Base-by-base conservation (phyloP, 2,797 vertebrate species). In the Adelosebastes latens region DNA sequence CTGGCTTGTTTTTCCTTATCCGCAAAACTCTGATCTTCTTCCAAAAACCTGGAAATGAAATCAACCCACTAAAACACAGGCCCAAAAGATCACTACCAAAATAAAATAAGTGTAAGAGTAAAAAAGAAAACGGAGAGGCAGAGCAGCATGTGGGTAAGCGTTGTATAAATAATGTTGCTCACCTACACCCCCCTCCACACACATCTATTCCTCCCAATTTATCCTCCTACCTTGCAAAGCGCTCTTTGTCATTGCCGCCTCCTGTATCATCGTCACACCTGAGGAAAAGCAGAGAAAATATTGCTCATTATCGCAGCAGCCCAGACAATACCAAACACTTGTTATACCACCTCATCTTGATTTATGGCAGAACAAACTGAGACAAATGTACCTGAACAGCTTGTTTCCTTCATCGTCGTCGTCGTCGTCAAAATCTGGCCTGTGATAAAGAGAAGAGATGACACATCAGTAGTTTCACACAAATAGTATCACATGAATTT, bases 1-100 rank as follows among this genome's bases (percentile, higher is more conserved):
- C 97, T 97, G 95, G 97, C 96, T 90, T 97, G 96, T 93, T 97
- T 97, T 95, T 97, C 97, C 95, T 97, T 97, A 97, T 97, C 96
- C 95, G 96, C 96, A 96, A 96, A 97, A 91, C 95, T 97, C 93
- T 97, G 97, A 85, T 97, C 96, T 93, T 97, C 97, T 94, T 97
- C 96, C 95, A 97, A 90, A 90, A 92, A 97, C 97, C 97, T 97
- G 96, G 94, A 97, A 97, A 97, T 88, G 91, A 96, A 97, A 97
- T 93, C 89, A 96, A 95, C 91, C 93, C 92, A 85, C 96, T 96
- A 96, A 97, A 95, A 95, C 72, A 92, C 85, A 92, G 77, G 58
- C 72, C 80, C 83, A 77, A 75, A 76, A 80, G 31, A 39, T 72
- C 1, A 58, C 59, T 42, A 77, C 72, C 20, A 52, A 85, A 85